Evolutionary conservation across 2,113 vertebrate genomes (phyloP), one percentile per base, ranked within the genome.

Genomic region (Leucopsar rothschildi): DNA sequence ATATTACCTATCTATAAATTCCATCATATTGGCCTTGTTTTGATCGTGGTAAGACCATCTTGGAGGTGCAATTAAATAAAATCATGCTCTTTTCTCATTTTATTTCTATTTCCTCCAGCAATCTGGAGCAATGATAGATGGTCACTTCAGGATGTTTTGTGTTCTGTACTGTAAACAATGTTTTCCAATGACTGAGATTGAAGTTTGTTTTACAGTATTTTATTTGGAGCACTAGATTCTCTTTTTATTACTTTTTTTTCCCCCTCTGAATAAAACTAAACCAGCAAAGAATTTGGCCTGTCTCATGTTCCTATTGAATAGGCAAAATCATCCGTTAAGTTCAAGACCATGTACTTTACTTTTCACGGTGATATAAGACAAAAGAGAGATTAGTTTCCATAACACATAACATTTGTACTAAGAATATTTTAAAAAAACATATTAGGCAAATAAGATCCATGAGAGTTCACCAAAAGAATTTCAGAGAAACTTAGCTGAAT

Each of bases 31-130:
- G 37, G 55, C 28, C 44, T 81, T 82, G 57, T 86, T 93, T 96
- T 85, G 66, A 88, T 83, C 73, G 56, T 55, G 47, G 69, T 61
- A 83, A 83, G 71, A 80, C 65, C n/a, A 52, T 94, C 59, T 68
- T 84, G 55, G 31, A 86, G 16, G 68, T 90, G 20, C 44, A 95
- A 95, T 96, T 97, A 93, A 93, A 86, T 60, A 94, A 92, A 77
- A 71, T 63, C 37, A 79, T 53, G 64, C 29, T 89, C 35, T 27
- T 80, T 80, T 80, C 57, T 72, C 23, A 72, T 90, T 92, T 89
- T 83, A 65, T 71, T 94, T 95, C 56, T 72, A 73, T 86, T 93
- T 93, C 28, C 60, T 90, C 57, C 47, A 88, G 53, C 16, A 89
- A 42, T 82, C 60, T 65, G 56, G 33, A 57, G 33, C 10, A 80